Evolutionary conservation across 2,797 vertebrate species (phyloP), one percentile per base, ranked within the genome.

Genomic region (Enteromius argenteus): DNA sequence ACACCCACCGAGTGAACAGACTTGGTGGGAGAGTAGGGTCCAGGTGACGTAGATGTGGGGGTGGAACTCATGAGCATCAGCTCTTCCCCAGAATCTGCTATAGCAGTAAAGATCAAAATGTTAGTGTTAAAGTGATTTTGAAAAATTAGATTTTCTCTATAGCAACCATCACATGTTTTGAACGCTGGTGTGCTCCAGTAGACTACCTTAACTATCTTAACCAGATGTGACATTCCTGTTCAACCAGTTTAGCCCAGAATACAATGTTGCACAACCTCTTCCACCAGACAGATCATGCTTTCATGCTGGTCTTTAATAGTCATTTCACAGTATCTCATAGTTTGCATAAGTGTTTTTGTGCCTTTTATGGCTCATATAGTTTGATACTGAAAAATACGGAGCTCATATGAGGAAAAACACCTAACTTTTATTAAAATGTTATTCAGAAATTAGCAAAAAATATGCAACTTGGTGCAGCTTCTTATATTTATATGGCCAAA

Each of bases 21-120:
- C 81, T 97, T 97, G 42, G 96, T 95, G 0, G 97, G 98, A 66
- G 98, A 99, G 92, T 95, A 99, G 0, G 97, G 95, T 0, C 91
- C 96, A 0, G 97, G 97, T 13, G 97, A 98, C 1, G 96, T 95
- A 46, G 96, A 95, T 35, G 96, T 92, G 35, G 97, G 96, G 44
- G 95, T 93, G 68, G 96, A 94, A 87, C 98, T 97, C 19, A 95
- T 93, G 90, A 96, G 79, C 49, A 96, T 90, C 83, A 96, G 95
- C 58, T 98, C 97, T 78, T 98, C 97, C 86, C 86, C 92, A 87
- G 93, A 93, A 88, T 98, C 98, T 89, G 96, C 95, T 97, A 79
- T 27, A 84, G 42, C 1, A 46, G 85, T 14, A 60, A 60, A 60
- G 11, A 2, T 60, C 23, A 60, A 60, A 60, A 60, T 13, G 56